These are phyloP conservation scores for Drosophila borealis DNA, from an alignment of 2,888 invertebrate species.

Conservation along the genomic window DNA sequence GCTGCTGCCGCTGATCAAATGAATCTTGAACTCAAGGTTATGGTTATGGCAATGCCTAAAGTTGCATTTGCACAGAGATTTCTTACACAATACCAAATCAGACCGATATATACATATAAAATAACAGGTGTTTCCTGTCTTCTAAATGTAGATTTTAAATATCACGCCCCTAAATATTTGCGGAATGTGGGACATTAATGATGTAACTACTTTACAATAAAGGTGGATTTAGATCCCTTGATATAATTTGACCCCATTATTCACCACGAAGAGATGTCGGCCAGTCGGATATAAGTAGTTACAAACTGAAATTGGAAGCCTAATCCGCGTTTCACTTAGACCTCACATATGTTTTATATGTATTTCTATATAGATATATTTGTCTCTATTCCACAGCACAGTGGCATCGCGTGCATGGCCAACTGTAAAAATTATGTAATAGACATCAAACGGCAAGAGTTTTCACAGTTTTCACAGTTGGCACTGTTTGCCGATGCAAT, in stretches of 20 bases:
- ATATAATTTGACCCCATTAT: no score
- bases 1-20: constrained; percentile 42
- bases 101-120: constrained; percentile 6
- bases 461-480: constrained; percentile 16
- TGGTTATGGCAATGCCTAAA: constrained; percentile 61
- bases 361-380: background rate
- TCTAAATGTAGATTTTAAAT: no score
- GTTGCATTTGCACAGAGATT: constrained; percentile 40
- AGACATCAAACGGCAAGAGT: constrained; percentile 42
- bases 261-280: no score
- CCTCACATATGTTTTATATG: constrained; percentile 3
- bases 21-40: constrained; percentile 70
- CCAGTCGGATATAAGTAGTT: no score
- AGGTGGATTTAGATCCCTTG: no score
- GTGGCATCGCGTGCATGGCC: constrained; percentile 49
- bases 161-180: no score
- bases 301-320: no score
- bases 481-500: constrained; percentile 44
- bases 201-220: no score
- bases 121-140: no score
- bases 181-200: no score
- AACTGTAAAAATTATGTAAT: constrained; percentile 49
- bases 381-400: background rate
- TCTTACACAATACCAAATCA: constrained; percentile 58
- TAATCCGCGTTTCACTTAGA: no score